Evolutionary conservation across 2,888 invertebrate genomes (phyloP).

Genomic region (Deladenus siricidicola): DNA sequence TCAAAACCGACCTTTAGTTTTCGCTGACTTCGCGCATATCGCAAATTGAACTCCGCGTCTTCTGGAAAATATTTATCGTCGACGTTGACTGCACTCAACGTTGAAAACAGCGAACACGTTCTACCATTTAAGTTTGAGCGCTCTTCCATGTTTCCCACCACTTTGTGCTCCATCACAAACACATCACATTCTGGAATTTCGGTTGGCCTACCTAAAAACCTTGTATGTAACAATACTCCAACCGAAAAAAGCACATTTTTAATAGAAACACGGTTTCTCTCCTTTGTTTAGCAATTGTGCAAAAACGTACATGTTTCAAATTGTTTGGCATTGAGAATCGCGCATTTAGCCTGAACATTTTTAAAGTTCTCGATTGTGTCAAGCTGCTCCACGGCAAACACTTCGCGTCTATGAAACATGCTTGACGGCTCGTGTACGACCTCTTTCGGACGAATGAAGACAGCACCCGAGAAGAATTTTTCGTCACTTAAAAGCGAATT

Average conservation of each 20-base stretch:
- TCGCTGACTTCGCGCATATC: neutral
- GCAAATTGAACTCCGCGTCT: conserved; percentile 1
- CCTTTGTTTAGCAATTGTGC: neutral
- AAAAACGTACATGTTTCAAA: conserved; percentile 55
- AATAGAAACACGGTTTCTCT: neutral
- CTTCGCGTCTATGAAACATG: conserved; percentile 83
- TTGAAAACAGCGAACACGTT: neutral
- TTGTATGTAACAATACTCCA: neutral
- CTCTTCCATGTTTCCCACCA: conserved; percentile 28
- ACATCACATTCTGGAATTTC: conserved; percentile 86
- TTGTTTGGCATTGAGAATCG: conserved; percentile 79
- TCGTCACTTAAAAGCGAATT: conserved; percentile 12
- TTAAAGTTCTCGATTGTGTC: conserved; percentile 84
- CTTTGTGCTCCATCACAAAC: conserved; percentile 61
- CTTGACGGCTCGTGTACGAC: conserved; percentile 64
- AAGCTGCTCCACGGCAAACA: conserved; percentile 56
- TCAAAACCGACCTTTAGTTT: conserved; percentile 8
- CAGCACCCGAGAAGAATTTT: conserved; percentile 74
- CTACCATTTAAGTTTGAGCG: neutral
- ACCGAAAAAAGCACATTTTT: neutral
- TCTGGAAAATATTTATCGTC: neutral
- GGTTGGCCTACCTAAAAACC: conserved; percentile 72
- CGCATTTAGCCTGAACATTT: conserved; percentile 81
- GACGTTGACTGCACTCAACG: neutral
- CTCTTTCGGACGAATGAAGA: conserved; percentile 80